Conservation (phyloP, 2,797 vertebrate genomes). For the Phrynocephalus vlangalii region DNA sequence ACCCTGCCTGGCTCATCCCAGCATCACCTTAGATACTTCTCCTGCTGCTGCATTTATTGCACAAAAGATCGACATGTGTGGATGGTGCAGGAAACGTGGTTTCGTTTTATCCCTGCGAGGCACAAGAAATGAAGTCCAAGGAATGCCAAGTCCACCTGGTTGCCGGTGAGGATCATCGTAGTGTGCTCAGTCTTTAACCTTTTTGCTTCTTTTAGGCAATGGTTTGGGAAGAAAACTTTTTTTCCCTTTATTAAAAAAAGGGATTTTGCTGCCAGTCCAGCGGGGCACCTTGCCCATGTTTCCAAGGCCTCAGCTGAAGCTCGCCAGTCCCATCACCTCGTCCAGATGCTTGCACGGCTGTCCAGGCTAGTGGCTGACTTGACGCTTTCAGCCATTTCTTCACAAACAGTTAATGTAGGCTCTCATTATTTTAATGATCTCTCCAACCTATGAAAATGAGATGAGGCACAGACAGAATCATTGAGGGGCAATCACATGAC, state of each 20-base stretch:
- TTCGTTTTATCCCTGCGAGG: neutral
- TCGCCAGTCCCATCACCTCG: slow-evolving; percentile 79
- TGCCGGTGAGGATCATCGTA: neutral
- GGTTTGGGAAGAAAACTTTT: slow-evolving; percentile 22
- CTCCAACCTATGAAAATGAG: slow-evolving; percentile 83
- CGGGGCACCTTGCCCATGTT: slow-evolving; percentile 49
- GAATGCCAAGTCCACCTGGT: neutral
- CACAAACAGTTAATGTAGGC: slow-evolving; percentile 96
- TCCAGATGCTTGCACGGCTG: slow-evolving; percentile 85
- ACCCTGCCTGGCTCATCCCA: neutral
- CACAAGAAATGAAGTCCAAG: neutral
- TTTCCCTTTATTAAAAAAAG: slow-evolving; percentile 51
- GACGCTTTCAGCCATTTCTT: slow-evolving; percentile 94
- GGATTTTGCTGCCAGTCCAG: slow-evolving; percentile 69
- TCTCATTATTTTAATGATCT: slow-evolving; percentile 97
- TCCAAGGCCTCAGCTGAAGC: neutral
- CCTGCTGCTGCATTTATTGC: slow-evolving; percentile 27
- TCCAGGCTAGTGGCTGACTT: slow-evolving; percentile 85
- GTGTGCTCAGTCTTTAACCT: neutral
- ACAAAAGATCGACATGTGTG: neutral
- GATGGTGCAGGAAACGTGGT: neutral
- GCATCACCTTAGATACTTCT: neutral
- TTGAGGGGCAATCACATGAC: neutral
- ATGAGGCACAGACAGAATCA: neutral
- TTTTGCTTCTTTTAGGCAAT: slow-evolving; percentile 3